Evolutionary conservation across 2,113 vertebrate species (phyloP).

Genomic region (Raja brachyura): DNA sequence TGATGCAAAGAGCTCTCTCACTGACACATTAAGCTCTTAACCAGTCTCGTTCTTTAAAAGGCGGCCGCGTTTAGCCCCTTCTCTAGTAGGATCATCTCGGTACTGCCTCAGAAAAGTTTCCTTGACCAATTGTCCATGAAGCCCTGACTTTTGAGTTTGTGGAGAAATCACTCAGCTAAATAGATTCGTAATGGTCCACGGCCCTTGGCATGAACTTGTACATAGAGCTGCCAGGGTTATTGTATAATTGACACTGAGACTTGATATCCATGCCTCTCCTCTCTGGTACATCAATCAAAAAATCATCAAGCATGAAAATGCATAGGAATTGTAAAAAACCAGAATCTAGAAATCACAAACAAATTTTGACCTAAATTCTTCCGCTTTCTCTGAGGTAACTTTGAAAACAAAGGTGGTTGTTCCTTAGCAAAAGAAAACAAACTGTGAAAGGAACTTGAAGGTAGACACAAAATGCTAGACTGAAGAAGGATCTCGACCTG

Average conservation of each 20-base stretch:
- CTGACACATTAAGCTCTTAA: no score
- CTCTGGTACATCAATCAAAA: neutral
- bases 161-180: neutral
- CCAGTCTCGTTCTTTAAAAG: no score
- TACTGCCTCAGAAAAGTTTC: no score
- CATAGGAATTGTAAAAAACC: neutral
- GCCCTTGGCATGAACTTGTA: neutral
- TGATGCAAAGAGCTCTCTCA: no score
- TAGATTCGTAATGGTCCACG: neutral
- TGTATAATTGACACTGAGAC: neutral
- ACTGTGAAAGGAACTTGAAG: no score
- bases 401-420: neutral
- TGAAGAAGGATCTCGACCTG: no score
- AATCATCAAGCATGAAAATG: neutral
- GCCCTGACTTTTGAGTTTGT: neutral
- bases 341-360: neutral
- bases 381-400: neutral
- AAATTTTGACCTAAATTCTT: neutral
- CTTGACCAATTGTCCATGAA: neutral
- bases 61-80: no score
- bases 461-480: no score
- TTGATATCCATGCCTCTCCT: neutral
- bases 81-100: no score
- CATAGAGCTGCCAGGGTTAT: neutral
- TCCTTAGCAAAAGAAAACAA: neutral